A percentile compares a stretch with the other conserved stretches of the same genome.
These are phyloP conservation scores for Eulemur rubriventer DNA, from an alignment of 2,797 vertebrate species.

Conservation along the genomic window DNA sequence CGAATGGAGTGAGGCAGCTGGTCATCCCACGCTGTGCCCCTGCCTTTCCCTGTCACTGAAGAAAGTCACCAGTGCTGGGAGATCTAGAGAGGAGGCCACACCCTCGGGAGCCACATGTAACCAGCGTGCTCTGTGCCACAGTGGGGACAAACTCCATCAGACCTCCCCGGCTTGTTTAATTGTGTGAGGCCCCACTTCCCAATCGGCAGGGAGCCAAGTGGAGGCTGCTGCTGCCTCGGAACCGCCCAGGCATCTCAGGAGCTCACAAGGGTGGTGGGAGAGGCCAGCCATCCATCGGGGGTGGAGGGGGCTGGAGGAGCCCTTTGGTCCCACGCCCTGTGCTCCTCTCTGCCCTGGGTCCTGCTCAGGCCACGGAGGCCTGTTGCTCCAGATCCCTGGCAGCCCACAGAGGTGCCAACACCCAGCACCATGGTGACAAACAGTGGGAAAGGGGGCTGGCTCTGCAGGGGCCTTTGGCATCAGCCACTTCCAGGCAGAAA, in stretches of 20 bases:
- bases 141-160: not conserved
- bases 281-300: not conserved
- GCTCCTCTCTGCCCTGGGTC: not conserved
- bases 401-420: not conserved
- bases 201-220: not conserved
- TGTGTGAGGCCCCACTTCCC: not conserved
- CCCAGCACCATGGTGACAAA: not conserved
- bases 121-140: fast-evolving
- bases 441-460: not conserved
- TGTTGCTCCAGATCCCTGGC: not conserved
- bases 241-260: no score
- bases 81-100: not conserved
- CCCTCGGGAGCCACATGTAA: not conserved
- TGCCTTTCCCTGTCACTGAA: not conserved
- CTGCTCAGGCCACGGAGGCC: not conserved
- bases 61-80: not conserved
- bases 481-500: not conserved
- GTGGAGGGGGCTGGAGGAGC: not conserved
- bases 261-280: not conserved
- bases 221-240: not conserved
- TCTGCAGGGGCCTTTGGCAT: not conserved
- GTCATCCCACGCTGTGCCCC: fast-evolving
- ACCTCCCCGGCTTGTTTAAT: no score
- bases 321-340: not conserved
- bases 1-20: not conserved